phyloP scores from a whole-genome alignment of 2,797 vertebrate genomes.

The Parauchenoglanis ngamensis region DNA sequence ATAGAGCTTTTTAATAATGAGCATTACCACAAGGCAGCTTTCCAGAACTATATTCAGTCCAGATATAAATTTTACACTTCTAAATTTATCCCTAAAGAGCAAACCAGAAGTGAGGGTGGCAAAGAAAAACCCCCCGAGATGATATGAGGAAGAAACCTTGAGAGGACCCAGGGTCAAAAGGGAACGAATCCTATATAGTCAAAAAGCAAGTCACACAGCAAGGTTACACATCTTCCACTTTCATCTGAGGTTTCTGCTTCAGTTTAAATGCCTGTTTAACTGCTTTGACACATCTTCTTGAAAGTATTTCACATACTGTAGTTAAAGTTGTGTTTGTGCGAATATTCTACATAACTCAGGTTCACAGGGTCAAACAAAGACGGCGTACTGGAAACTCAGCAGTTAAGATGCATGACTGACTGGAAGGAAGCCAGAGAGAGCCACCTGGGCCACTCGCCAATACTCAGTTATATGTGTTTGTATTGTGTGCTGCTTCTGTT shows the following conservation, averaged over 20 bases:
- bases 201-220: not conserved
- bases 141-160: no score
- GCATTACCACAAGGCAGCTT: no score
- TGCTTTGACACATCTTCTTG: not conserved
- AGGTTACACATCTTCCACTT: not conserved
- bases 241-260: not conserved
- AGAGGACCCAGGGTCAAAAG: no score
- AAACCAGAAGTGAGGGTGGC: no score
- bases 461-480: not conserved
- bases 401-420: not conserved
- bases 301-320: not conserved
- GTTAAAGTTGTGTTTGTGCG: not conserved
- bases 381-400: not conserved
- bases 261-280: not conserved
- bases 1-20: no score
- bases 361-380: not conserved
- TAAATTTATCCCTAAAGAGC: no score
- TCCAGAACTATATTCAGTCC: no score
- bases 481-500: no score
- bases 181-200: no score
- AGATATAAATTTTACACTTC: no score
- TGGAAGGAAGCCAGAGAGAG: not conserved
- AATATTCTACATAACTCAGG: not conserved
- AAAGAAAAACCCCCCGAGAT: no score
- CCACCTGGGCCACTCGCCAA: not conserved